Evolutionary conservation across 2,797 vertebrate genomes (phyloP).

Genomic region (Onychomys leucogaster): DNA sequence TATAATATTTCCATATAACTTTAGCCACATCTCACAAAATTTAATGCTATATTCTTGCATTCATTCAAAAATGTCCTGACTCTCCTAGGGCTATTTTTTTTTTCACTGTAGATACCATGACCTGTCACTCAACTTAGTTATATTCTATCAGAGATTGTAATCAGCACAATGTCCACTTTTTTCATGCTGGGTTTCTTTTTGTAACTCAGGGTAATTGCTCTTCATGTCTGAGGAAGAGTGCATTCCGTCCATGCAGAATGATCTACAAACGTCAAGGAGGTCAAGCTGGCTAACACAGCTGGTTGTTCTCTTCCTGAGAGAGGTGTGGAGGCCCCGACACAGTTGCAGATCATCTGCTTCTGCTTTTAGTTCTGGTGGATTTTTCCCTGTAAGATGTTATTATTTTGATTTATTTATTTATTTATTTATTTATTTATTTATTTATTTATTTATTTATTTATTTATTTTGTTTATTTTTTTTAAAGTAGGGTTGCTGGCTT

Average conservation of each 20-base stretch:
- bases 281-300: background rate
- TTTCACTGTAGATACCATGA: background rate
- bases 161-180: background rate
- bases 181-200: background rate
- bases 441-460: too few relatives aligned
- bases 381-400: background rate
- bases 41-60: background rate
- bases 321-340: background rate
- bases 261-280: background rate
- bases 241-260: background rate
- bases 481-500: background rate
- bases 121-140: background rate
- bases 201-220: background rate
- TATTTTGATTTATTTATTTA: background rate
- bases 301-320: background rate
- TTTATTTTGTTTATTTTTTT: background rate
- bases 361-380: background rate
- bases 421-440: too few relatives aligned
- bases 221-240: background rate
- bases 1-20: background rate
- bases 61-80: constrained; percentile 32
- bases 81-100: constrained; percentile 7
- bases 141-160: background rate
- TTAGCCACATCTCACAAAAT: background rate
- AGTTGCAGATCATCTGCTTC: background rate